phyloP scores from a whole-genome alignment of 2,888 invertebrate species.

The Parochlus steinenii region DNA sequence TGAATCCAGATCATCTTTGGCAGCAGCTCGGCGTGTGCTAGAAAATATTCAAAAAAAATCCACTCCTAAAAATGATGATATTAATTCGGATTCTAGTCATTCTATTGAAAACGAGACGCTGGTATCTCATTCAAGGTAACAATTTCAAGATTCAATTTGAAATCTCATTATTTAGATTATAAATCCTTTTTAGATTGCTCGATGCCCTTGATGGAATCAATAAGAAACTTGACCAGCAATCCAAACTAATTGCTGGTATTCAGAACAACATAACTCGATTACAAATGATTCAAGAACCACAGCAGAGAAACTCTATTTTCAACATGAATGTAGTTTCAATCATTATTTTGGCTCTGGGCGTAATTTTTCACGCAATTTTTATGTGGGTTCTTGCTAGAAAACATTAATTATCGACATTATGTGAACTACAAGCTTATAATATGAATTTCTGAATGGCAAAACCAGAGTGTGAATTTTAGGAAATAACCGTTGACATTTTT shows the following conservation, averaged over 20 bases:
- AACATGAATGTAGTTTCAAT: slow-evolving; percentile 9
- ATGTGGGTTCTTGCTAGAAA: slow-evolving; percentile 12
- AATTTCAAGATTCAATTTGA: neutral
- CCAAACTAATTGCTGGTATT: slow-evolving; percentile 29
- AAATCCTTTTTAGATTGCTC: slow-evolving; percentile 32
- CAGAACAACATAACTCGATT: slow-evolving; percentile 24
- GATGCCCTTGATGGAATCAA: slow-evolving; percentile 34
- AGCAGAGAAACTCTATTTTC: neutral
- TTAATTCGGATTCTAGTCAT: slow-evolving; percentile 36
- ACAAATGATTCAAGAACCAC: slow-evolving; percentile 16
- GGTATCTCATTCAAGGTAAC: slow-evolving; percentile 13
- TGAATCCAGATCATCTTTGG: slow-evolving; percentile 35
- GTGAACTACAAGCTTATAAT: too few relatives aligned
- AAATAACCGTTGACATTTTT: too few relatives aligned
- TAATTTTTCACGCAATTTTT: slow-evolving; percentile 13
- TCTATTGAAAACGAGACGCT: slow-evolving; percentile 21
- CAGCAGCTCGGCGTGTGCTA: slow-evolving; percentile 33
- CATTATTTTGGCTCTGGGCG: slow-evolving; percentile 11
- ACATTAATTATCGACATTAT: slow-evolving; percentile 1
- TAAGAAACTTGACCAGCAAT: slow-evolving; percentile 34
- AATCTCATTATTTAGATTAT: slow-evolving; percentile 10
- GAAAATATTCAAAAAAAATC: slow-evolving; percentile 32
- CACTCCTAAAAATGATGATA: slow-evolving; percentile 33
- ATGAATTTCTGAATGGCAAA: too few relatives aligned
- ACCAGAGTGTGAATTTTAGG: too few relatives aligned